Evolutionary conservation across 2,888 invertebrate genomes (phyloP).

Genomic region (Heliconius aoede): DNA sequence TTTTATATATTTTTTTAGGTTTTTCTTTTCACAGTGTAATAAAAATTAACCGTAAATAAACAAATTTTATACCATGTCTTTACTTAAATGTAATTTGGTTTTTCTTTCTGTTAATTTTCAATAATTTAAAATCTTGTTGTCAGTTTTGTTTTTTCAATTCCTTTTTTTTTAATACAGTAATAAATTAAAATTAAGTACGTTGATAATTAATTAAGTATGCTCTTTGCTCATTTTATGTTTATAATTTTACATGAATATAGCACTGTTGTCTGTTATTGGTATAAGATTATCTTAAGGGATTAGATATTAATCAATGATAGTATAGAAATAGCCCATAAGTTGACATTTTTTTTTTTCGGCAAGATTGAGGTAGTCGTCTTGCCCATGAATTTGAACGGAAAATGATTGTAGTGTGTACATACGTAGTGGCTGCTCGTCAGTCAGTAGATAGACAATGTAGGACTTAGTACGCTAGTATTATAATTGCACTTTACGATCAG

Average conservation of each 20-base stretch:
- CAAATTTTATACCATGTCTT: too few relatives aligned
- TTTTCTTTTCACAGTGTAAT: too few relatives aligned
- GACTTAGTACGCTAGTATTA: not conserved
- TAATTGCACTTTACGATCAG: not conserved
- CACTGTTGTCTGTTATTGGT: constrained; percentile 21
- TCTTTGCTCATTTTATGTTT: too few relatives aligned
- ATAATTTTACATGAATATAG: not conserved
- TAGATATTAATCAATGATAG: not conserved
- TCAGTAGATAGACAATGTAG: constrained; percentile 5
- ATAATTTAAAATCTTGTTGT: not conserved
- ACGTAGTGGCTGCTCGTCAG: constrained; percentile 13
- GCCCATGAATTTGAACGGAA: constrained; percentile 11
- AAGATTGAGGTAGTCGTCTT: not conserved
- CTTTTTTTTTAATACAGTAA: too few relatives aligned
- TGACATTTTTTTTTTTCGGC: not conserved
- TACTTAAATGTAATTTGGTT: not conserved
- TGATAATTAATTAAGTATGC: not conserved
- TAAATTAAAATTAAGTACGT: not conserved
- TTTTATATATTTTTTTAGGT: too few relatives aligned
- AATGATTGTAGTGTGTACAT: constrained; percentile 18
- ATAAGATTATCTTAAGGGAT: not conserved
- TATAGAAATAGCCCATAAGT: not conserved
- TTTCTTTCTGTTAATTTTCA: not conserved
- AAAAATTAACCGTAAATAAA: too few relatives aligned
- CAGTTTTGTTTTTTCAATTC: not conserved